Evolutionary conservation across 1,140 invertebrate genomes (phyloP), one percentile per base, ranked within the genome.

Genomic region (Oryzaephilus surinamensis): DNA sequence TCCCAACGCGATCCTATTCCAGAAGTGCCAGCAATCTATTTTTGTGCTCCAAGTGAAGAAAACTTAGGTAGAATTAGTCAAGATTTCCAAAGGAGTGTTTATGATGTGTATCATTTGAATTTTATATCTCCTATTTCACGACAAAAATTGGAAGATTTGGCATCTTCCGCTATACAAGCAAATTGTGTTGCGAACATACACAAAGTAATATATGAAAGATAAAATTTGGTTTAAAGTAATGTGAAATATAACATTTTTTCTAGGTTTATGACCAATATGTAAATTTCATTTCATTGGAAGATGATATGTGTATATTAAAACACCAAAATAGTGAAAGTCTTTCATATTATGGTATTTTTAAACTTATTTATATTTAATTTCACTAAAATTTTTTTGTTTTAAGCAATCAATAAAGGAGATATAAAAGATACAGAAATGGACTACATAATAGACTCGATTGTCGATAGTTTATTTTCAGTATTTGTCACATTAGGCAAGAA

Each of bases 1-100:
- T 90, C 90, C 4, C 88, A 96, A 56, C 72, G 96, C 48, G 95
- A 98, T 65, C 71, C 85, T 5, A 93, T 99, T 51, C 93, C 95
- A 3, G 97, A 99, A 72, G 95, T 97, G 10, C 94, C 96, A 45
- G 94, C 92, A 6, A 81, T 99, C 30, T 99, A 99, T 66, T 99
- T 99, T 63, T 95, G 97, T 64, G 75, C 87, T 48, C 94, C 97
- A n/a, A 87, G 84, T 18, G 89, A 97, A 58, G 93, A 99, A 63
- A 99, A 99, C 69, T 73, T 99, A 16, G 81, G 81, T 26, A 72
- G 93, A 50, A 97, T 99, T 45, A 83, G 82, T 36, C 86, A 95
- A 67, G 91, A 95, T 63, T 76, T 97, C 39, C 79, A 88, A 46
- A 89, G 85, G 65, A 81, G 84, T 17, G 65, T 96, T 12, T 99